Percentiles rank a stretch among this genome's conserved stretches.
Conservation (phyloP, 37 sponge, comb jelly and placozoan genomes). For the Agelas oroides region DNA sequence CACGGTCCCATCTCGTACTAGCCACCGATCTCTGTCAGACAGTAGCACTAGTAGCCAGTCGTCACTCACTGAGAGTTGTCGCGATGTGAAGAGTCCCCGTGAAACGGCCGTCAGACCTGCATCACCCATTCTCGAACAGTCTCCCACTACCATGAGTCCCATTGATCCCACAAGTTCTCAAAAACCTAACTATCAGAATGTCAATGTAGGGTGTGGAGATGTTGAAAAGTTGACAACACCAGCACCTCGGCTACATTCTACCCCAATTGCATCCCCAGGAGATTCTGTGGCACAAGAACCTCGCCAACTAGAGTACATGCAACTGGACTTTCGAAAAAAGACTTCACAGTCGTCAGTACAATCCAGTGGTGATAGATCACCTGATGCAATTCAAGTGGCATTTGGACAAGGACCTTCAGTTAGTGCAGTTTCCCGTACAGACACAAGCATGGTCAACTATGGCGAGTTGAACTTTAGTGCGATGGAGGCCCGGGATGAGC, state of each 20-base stretch:
- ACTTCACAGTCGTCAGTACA: too few species aligned
- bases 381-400: too few species aligned
- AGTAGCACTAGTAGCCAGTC: conserved; percentile 51
- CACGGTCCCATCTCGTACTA: not conserved
- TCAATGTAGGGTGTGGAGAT: conserved; percentile 19
- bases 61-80: conserved; percentile 34
- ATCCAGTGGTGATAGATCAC: too few species aligned
- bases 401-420: not conserved
- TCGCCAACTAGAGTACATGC: conserved; percentile 5
- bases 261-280: not conserved
- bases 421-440: not conserved
- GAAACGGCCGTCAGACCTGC: not conserved
- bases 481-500: conserved; percentile 26
- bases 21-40: conserved; percentile 16
- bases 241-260: not conserved
- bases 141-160: not conserved
- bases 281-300: not conserved
- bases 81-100: not conserved
- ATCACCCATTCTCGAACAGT: not conserved
- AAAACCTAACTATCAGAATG: conserved; percentile 34
- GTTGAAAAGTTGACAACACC: not conserved
- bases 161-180: conserved; percentile 2
- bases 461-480: conserved; percentile 38
- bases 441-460: conserved; percentile 32
- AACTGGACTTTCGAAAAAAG: not conserved